These are phyloP conservation scores for Mayetiola destructor DNA, from an alignment of 2,888 invertebrate genomes.

Conservation along the genomic window DNA sequence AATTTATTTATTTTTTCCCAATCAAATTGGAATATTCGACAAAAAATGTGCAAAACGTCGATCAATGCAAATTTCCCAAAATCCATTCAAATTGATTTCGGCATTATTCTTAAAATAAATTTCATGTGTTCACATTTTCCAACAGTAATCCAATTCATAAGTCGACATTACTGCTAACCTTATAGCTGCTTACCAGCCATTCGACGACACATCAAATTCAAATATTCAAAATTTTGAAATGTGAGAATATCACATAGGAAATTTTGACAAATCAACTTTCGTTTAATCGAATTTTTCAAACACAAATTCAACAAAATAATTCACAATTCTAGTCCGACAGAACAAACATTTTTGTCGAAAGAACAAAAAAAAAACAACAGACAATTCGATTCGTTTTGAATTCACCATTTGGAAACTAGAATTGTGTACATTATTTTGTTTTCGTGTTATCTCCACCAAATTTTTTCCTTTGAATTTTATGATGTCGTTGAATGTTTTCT, in stretches of 20 bases:
- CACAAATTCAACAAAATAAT: not conserved
- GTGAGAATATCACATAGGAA: not conserved
- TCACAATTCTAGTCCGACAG: not conserved
- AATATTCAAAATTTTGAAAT: slow-evolving; percentile 13
- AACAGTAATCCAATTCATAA: not conserved
- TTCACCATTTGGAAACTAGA: too few species aligned
- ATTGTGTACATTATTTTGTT: too few species aligned
- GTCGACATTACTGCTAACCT: not conserved
- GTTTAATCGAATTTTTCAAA: not conserved
- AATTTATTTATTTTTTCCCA: not conserved
- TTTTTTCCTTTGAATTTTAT: too few species aligned
- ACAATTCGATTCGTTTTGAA: not conserved
- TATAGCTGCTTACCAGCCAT: slow-evolving; percentile 5
- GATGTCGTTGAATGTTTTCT: too few species aligned
- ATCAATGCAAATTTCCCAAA: not conserved
- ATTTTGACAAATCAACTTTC: not conserved
- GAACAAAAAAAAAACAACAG: too few species aligned
- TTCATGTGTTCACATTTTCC: not conserved
- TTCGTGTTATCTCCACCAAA: too few species aligned
- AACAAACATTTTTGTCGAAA: too few species aligned
- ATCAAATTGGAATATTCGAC: not conserved
- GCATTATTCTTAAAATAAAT: not conserved
- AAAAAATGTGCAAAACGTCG: not conserved
- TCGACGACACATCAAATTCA: slow-evolving; percentile 12
- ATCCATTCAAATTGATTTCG: not conserved